These are phyloP conservation scores for Helogale parvula DNA, from an alignment of 2,113 vertebrate species.

Conservation along the genomic window DNA sequence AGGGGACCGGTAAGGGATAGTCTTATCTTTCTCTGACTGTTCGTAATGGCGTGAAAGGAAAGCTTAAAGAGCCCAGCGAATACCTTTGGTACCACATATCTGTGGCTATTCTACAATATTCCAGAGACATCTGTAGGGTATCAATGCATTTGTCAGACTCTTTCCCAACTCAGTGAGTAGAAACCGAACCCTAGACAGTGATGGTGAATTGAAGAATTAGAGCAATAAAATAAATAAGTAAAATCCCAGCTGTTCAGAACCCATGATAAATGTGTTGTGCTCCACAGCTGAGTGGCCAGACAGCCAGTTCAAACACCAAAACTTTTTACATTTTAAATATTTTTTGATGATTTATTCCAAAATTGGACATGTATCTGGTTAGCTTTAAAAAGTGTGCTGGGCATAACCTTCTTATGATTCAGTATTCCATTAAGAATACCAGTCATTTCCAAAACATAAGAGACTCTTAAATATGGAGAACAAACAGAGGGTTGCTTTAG, in stretches of 20 bases:
- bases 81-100: neutral
- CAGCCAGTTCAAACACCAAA: neutral
- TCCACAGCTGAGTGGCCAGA: neutral
- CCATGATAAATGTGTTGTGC: neutral
- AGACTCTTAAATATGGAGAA: too few species aligned
- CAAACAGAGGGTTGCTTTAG: too few species aligned
- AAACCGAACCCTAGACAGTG: neutral
- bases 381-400: neutral
- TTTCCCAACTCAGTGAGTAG: neutral
- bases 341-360: neutral
- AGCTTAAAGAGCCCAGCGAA: neutral
- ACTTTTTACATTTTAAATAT: neutral
- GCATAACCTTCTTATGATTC: neutral
- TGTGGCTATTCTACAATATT: neutral
- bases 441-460: neutral
- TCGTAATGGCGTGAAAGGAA: neutral
- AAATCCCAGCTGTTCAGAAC: neutral
- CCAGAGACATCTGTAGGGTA: neutral
- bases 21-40: neutral
- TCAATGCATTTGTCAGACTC: neutral
- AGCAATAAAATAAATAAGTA: neutral
- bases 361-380: neutral
- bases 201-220: neutral
- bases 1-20: constrained; percentile 91
- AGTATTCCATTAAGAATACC: neutral